Percentiles rank a stretch among this genome's conserved stretches.
Conservation (phyloP, 1,140 invertebrate species). For the Ganaspis sp. region DNA sequence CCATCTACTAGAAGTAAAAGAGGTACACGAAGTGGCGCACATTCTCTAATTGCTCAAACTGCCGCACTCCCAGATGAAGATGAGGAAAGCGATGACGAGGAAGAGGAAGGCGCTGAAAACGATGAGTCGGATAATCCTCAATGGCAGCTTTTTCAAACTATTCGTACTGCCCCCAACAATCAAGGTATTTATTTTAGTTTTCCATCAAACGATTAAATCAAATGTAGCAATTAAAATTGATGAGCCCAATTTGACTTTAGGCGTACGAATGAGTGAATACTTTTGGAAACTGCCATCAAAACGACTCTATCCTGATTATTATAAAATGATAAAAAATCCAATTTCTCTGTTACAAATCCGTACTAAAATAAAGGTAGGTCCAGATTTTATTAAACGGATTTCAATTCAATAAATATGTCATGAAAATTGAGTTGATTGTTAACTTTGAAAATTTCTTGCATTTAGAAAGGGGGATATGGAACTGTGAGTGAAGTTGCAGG, state of each 20-base stretch:
- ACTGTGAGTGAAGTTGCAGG: slow-evolving; percentile 93
- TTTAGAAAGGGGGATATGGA: slow-evolving; percentile 87
- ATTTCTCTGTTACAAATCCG: slow-evolving; percentile 95
- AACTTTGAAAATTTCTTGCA: slow-evolving; percentile 41
- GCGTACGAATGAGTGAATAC: slow-evolving; percentile 87
- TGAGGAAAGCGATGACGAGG: slow-evolving; percentile 80
- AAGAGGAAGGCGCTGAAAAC: slow-evolving; percentile 80
- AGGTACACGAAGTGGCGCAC: slow-evolving; percentile 72
- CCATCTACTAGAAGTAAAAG: slow-evolving; percentile 76
- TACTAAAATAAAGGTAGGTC: slow-evolving; percentile 87
- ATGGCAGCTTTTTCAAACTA: slow-evolving; percentile 88
- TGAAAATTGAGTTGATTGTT: not conserved
- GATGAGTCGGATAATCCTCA: slow-evolving; percentile 84
- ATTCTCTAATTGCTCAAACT: slow-evolving; percentile 75
- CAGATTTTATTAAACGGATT: slow-evolving; percentile 24
- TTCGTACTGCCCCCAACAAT: slow-evolving; percentile 83
- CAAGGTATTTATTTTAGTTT: slow-evolving; percentile 75
- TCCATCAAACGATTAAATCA: not conserved
- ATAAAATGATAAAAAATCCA: slow-evolving; percentile 97
- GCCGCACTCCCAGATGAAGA: slow-evolving; percentile 75
- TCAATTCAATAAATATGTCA: slow-evolving; percentile 1
- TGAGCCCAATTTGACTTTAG: slow-evolving; percentile 60
- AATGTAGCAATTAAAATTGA: too few species aligned
- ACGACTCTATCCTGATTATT: slow-evolving; percentile 96
- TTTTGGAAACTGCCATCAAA: slow-evolving; percentile 95